A percentile compares a stretch with the other conserved stretches of the same genome.
Conservation (phyloP, 1,140 invertebrate genomes). For the Drosophila hydei region DNA sequence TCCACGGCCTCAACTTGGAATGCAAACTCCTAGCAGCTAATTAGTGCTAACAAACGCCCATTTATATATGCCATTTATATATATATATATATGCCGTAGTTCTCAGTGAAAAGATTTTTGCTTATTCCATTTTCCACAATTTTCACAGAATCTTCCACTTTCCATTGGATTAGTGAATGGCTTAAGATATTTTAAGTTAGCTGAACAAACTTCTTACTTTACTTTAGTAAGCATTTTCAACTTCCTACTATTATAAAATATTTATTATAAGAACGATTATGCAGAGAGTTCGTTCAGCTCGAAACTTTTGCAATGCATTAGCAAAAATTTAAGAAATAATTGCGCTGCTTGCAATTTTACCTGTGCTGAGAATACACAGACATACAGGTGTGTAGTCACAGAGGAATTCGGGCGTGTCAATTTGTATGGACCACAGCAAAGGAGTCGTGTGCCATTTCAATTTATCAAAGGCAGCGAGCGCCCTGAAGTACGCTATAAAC, state of each 20-base stretch:
- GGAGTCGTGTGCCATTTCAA: constrained; percentile 5
- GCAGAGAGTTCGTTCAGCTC: constrained; percentile 10
- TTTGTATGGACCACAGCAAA: constrained; percentile 5
- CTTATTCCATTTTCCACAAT: too few relatives aligned
- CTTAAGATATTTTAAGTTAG: constrained; percentile 11
- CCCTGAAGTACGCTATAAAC: constrained; percentile 59
- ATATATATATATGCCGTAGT: too few relatives aligned
- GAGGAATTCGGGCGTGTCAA: too few relatives aligned
- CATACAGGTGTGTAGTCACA: too few relatives aligned
- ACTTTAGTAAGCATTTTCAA: not conserved
- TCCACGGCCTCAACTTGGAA: too few relatives aligned
- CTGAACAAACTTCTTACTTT: constrained; percentile 23
- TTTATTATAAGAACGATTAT: constrained; percentile 43
- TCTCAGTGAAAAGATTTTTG: too few relatives aligned
- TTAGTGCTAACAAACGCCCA: constrained; percentile 32
- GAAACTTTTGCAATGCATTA: constrained; percentile 28
- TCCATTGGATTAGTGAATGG: too few relatives aligned
- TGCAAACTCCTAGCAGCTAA: constrained; percentile 32
- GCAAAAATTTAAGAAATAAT: constrained; percentile 5
- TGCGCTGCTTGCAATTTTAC: too few relatives aligned
- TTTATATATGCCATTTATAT: too few relatives aligned
- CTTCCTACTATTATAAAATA: constrained; percentile 25
- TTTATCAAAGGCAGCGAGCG: constrained; percentile 14
- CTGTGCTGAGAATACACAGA: too few relatives aligned
- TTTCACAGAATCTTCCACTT: too few relatives aligned